Conservation (phyloP, 2,888 invertebrate species). For the Onchidella celtica region DNA sequence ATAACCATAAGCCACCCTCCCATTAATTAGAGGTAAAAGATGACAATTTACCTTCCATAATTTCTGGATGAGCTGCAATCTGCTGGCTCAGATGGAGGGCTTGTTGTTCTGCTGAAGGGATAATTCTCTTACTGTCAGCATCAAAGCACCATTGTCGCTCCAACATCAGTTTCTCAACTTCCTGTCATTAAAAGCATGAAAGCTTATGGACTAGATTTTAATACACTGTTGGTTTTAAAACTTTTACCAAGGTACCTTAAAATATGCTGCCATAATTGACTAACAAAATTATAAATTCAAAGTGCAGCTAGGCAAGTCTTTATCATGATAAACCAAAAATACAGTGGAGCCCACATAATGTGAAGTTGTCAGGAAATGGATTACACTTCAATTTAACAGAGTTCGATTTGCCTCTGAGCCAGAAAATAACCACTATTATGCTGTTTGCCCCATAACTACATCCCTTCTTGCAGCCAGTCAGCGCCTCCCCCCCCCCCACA, state of each 20-base stretch:
- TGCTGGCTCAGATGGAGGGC: conserved; percentile 41
- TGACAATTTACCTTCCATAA: conserved; percentile 51
- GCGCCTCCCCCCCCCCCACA: too few relatives aligned
- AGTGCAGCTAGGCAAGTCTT: too few relatives aligned
- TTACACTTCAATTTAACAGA: too few relatives aligned
- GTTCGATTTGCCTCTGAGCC: too few relatives aligned
- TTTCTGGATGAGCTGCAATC: conserved; percentile 44
- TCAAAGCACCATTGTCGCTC: conserved; percentile 51
- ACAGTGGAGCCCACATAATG: not conserved
- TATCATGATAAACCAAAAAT: too few relatives aligned
- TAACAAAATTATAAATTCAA: not conserved
- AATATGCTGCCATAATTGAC: too few relatives aligned
- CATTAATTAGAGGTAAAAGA: too few relatives aligned
- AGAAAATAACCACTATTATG: too few relatives aligned
- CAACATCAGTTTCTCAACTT: conserved; percentile 41
- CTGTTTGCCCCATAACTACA: too few relatives aligned
- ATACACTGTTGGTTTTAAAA: not conserved
- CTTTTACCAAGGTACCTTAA: not conserved
- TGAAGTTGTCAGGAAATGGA: too few relatives aligned
- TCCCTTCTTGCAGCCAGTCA: too few relatives aligned
- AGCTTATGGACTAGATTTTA: not conserved
- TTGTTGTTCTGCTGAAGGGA: conserved; percentile 41
- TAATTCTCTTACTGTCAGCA: conserved; percentile 34
- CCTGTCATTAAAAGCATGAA: conserved; percentile 39
- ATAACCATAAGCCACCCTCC: too few relatives aligned